These are phyloP conservation scores for Poecilus cupreus DNA, from an alignment of 2,888 invertebrate genomes.

Conservation along the genomic window DNA sequence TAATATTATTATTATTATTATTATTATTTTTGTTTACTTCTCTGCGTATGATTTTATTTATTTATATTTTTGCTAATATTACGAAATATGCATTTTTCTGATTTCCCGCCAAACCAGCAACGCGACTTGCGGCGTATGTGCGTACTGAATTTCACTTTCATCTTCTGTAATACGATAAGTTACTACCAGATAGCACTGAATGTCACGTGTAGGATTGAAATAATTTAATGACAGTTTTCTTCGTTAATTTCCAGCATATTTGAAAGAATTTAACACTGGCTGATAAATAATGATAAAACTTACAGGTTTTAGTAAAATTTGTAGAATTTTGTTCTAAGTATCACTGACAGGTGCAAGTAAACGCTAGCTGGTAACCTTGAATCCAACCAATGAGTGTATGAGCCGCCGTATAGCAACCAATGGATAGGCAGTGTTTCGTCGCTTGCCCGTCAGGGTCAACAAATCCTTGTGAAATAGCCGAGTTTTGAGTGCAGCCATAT, in stretches of 20 bases:
- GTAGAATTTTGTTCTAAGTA: background rate
- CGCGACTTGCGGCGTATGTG: background rate
- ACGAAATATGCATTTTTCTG: background rate
- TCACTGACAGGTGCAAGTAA: constrained; percentile 72
- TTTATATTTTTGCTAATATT: constrained; percentile 2
- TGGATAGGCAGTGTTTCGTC: constrained; percentile 65
- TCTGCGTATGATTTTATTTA: background rate
- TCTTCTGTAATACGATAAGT: background rate
- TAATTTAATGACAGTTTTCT: background rate
- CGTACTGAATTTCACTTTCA: constrained; percentile 41
- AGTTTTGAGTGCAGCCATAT: constrained; percentile 74
- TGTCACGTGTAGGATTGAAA: background rate
- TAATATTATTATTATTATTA: background rate
- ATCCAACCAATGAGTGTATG: constrained; percentile 70
- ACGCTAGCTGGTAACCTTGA: constrained; percentile 74
- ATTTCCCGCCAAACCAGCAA: constrained; percentile 13
- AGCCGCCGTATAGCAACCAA: constrained; percentile 70
- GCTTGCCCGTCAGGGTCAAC: constrained; percentile 73
- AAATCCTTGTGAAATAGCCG: constrained; percentile 74
- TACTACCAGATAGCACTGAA: background rate
- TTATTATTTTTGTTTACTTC: background rate
- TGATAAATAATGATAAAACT: background rate
- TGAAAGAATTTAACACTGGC: background rate
- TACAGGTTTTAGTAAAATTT: background rate
- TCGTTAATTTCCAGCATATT: background rate